These are phyloP conservation scores for Prunella himalayana DNA, from an alignment of 2,113 vertebrate genomes.

Conservation along the genomic window DNA sequence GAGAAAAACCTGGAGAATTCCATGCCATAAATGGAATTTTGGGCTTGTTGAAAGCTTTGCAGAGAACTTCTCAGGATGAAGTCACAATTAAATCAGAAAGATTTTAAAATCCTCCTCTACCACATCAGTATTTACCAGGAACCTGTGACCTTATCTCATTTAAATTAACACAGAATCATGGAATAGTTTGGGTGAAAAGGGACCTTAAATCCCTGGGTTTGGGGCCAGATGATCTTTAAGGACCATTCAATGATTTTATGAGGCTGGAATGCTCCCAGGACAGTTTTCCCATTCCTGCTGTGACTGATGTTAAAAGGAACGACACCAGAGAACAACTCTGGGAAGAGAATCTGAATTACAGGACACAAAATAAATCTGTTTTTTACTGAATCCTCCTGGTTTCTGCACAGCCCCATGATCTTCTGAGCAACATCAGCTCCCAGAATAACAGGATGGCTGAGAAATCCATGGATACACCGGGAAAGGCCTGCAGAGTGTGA, in stretches of 20 bases:
- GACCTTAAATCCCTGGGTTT: neutral
- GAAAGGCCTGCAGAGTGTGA: neutral
- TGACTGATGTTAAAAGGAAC: neutral
- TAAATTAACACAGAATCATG: neutral
- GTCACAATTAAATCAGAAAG: neutral
- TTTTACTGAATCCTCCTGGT: neutral
- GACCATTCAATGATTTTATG: neutral
- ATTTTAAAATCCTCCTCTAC: neutral
- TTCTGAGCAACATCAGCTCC: neutral
- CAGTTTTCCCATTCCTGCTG: neutral
- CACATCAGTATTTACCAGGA: neutral
- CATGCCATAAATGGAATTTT: neutral
- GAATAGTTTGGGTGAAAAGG: neutral
- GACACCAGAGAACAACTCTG: rapidly evolving
- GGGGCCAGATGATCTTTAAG: neutral
- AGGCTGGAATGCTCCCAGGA: rapidly evolving
- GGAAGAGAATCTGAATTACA: neutral
- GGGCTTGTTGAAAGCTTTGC: neutral
- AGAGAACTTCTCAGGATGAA: neutral
- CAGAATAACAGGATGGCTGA: neutral
- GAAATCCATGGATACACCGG: rapidly evolving
- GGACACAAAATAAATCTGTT: neutral
- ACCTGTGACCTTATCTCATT: no score
- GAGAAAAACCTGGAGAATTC: neutral
- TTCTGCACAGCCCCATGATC: neutral